Evolutionary conservation across 1,140 invertebrate genomes (phyloP).

Genomic region (Sipha flava): DNA sequence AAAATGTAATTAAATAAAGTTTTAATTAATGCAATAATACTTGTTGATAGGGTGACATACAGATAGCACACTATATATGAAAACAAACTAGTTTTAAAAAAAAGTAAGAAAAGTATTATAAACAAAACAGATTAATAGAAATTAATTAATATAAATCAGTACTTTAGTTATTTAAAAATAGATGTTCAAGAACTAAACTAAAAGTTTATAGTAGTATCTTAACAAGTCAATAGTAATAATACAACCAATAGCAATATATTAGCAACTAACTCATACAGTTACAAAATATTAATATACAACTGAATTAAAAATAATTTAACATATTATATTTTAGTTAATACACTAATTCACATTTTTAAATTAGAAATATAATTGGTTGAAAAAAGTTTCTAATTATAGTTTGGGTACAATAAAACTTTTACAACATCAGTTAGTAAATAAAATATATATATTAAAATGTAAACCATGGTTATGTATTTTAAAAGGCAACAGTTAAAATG

Average conservation of each 20-base stretch:
- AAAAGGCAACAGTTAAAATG: not conserved
- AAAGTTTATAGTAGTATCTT: conserved; percentile 8
- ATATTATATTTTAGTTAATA: conserved; percentile 26
- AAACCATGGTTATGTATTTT: conserved; percentile 2
- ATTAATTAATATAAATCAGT: conserved; percentile 23
- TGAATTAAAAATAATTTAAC: conserved; percentile 22
- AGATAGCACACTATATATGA: not conserved
- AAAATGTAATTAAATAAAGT: conserved; percentile 9
- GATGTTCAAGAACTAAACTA: conserved; percentile 17
- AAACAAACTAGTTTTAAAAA: not conserved
- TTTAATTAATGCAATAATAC: conserved; percentile 15
- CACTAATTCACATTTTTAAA: not conserved
- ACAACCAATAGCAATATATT: not conserved
- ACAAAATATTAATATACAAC: not conserved
- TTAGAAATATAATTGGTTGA: not conserved
- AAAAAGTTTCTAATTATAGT: not conserved
- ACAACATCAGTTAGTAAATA: conserved; percentile 9
- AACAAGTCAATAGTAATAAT: conserved; percentile 16
- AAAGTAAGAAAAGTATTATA: not conserved
- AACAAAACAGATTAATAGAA: conserved; percentile 1
- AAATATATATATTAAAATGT: conserved; percentile 12
- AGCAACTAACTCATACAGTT: not conserved
- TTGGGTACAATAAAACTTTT: not conserved
- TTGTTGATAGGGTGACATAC: not conserved
- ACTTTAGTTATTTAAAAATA: conserved; percentile 28